A percentile compares a stretch with the other conserved stretches of the same genome.
phyloP scores from a whole-genome alignment of 2,888 invertebrate genomes.

The Teinopalpus imperialis region DNA sequence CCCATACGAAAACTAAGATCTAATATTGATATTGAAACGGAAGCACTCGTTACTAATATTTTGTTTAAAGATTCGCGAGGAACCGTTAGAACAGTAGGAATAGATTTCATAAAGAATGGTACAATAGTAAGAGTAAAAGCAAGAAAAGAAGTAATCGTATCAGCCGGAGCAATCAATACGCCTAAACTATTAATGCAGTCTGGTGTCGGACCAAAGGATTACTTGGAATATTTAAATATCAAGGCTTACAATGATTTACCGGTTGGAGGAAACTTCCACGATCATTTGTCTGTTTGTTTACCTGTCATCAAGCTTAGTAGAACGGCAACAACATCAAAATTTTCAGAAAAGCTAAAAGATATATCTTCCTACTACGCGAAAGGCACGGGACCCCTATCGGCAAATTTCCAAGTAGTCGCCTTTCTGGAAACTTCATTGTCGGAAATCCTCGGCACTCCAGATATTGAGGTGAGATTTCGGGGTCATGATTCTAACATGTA shows the following conservation, averaged over 20 bases:
- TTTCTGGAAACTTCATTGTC: constrained; percentile 64
- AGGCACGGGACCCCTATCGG: constrained; percentile 66
- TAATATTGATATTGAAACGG: constrained; percentile 60
- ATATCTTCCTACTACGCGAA: constrained; percentile 66
- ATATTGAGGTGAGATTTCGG: constrained; percentile 69
- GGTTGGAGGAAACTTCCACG: constrained; percentile 73
- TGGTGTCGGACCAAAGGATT: constrained; percentile 69
- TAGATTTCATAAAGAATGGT: constrained; percentile 69
- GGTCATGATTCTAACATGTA: constrained; percentile 76
- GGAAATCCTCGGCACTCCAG: constrained; percentile 64
- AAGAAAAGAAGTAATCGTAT: constrained; percentile 63
- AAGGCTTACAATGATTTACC: constrained; percentile 58
- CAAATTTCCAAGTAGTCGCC: constrained; percentile 71
- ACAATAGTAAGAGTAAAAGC: constrained; percentile 53
- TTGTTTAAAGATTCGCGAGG: constrained; percentile 49
- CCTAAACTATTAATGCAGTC: constrained; percentile 73
- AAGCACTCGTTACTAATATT: constrained; percentile 69
- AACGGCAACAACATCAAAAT: constrained; percentile 58
- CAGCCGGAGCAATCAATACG: constrained; percentile 70
- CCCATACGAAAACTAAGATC: constrained; percentile 61
- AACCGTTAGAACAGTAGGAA: constrained; percentile 47
- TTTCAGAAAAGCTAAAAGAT: constrained; percentile 66
- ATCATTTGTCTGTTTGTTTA: constrained; percentile 69
- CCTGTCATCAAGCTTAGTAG: constrained; percentile 65
- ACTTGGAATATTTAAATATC: constrained; percentile 68